phyloP scores from a whole-genome alignment of 1,140 invertebrate genomes.

The Whitmania pigra region DNA sequence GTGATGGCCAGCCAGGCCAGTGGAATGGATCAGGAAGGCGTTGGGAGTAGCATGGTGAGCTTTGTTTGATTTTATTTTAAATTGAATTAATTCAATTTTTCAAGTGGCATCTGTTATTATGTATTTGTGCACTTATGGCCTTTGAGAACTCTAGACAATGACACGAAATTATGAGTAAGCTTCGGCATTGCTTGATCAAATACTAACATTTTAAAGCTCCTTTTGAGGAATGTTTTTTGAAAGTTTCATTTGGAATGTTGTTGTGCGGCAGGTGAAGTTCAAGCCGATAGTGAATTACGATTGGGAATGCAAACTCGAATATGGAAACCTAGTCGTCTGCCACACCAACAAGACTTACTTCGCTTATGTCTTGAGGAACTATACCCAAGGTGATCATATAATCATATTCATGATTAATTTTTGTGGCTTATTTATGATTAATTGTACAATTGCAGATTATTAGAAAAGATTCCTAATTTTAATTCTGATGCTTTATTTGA shows the following conservation, averaged over 20 bases:
- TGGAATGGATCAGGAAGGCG: slow-evolving; percentile 44
- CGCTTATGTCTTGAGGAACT: slow-evolving; percentile 79
- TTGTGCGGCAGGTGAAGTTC: slow-evolving; percentile 62
- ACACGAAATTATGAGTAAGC: slow-evolving; percentile 7
- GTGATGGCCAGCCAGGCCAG: slow-evolving; percentile 51
- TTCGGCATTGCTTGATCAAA: not conserved
- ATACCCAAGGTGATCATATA: slow-evolving; percentile 15
- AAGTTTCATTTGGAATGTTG: slow-evolving; percentile 38
- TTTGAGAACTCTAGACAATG: not conserved
- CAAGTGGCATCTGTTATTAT: not conserved
- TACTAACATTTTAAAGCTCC: not conserved
- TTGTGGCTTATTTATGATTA: not conserved
- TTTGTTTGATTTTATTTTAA: not conserved
- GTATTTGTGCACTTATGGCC: not conserved
- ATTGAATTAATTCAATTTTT: not conserved
- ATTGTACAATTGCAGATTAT: not conserved
- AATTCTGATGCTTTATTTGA: too few relatives aligned
- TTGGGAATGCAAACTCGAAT: slow-evolving; percentile 74
- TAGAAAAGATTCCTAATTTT: not conserved
- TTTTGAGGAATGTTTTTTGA: not conserved
- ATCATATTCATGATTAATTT: not conserved
- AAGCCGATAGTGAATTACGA: slow-evolving; percentile 80
- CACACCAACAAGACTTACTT: slow-evolving; percentile 71
- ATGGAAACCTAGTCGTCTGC: slow-evolving; percentile 72
- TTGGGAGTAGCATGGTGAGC: slow-evolving; percentile 34